Percentiles rank a stretch among this genome's conserved stretches.
Conservation (phyloP, 2,797 vertebrate species). For the Spheniscus humboldti region DNA sequence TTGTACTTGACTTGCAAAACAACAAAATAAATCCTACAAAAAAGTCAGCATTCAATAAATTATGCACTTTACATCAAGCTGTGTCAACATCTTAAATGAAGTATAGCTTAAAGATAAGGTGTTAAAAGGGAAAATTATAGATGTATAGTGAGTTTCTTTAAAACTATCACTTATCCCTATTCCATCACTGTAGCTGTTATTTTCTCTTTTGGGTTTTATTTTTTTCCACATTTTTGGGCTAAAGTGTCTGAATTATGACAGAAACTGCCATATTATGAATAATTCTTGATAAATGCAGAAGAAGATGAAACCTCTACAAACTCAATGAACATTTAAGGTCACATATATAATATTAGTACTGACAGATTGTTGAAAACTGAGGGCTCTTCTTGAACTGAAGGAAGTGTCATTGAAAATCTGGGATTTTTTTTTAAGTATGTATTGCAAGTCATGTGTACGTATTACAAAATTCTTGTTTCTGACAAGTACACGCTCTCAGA, state of each 20-base stretch:
- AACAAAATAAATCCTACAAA: conserved; percentile 51
- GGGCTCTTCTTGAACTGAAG: neutral
- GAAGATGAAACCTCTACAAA: neutral
- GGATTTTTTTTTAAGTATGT: neutral
- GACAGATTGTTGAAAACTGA: neutral
- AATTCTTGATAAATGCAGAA: conserved; percentile 15
- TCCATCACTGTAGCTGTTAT: conserved; percentile 13
- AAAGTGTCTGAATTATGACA: conserved; percentile 14
- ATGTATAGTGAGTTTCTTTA: neutral
- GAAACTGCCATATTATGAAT: conserved; percentile 5
- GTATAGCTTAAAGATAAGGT: conserved; percentile 39
- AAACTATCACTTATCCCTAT: conserved; percentile 31
- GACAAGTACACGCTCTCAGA: neutral
- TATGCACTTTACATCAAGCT: neutral
- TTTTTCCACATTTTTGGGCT: neutral
- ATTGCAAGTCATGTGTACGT: neutral
- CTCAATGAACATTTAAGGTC: conserved; percentile 37
- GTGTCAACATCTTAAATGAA: neutral
- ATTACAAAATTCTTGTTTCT: neutral
- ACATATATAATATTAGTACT: neutral
- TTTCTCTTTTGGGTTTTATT: neutral
- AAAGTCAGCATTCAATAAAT: conserved; percentile 32
- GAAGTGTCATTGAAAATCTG: neutral
- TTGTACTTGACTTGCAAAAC: conserved; percentile 41
- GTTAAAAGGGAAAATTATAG: conserved; percentile 40